Base-by-base conservation (phyloP, 2,888 invertebrate genomes). In the Byasa hedistus region DNA sequence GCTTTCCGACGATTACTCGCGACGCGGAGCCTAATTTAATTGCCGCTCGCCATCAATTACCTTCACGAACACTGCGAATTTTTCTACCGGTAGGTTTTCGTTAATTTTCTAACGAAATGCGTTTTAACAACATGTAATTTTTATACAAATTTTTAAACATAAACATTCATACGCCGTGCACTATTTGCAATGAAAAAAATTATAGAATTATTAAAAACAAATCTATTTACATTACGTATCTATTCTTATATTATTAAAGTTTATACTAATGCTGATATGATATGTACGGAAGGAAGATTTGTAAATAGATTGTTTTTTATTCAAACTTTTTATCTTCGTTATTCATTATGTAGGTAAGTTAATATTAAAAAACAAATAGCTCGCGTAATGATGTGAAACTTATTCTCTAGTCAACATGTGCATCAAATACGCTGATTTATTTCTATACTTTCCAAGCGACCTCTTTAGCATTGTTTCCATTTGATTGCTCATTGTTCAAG, bases 1-100 rank as follows among this genome's bases (percentile, higher is more conserved):
- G 88, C 88, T 87, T 87, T 89, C 87, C 87, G 87, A 83, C 87
- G 89, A 89, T 90, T 89, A 89, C 85, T 81, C 84, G 83, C 84
- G 87, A 86, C 86, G 85, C 83, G 82, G 79, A 82, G 82, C 84
- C 85, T 89, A 89, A 91, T 91, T 90, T 89, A 89, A 90, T 89
- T 89, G 88, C 86, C 82, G 80, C 82, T 83, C 81, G 82, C 87
- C 87, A 86, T 89, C 87, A 88, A 87, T 89, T 89, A 88, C 86
- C 86, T 80, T 78, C 79, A 81, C 82, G 81, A 79, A 83, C 83
- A 78, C 81, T 77, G 80, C 81, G 61, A 57, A 32, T 52, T 83
- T 87, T 87, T 87, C 88, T 84, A 87, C 82, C 76, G 76, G 72
- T 72, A 72, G 73, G 77, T 77, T 82, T 80, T 79, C 76, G 73